Conservation (phyloP, 2,888 invertebrate genomes). For the Emmelina monodactyla region DNA sequence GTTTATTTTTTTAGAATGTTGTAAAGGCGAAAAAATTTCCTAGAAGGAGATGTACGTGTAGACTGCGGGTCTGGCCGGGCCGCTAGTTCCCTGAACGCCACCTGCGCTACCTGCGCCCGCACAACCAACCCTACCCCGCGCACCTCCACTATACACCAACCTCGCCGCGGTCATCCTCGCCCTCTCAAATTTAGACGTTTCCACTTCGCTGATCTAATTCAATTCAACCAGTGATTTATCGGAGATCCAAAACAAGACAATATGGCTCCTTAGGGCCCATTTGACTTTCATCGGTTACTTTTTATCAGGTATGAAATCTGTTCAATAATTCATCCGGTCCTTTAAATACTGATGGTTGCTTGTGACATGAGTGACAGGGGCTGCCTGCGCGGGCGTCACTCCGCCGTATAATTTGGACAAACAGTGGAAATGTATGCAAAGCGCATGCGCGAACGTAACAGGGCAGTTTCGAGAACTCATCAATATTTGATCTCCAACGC, state of each 20-base stretch:
- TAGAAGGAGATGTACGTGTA: too few species aligned
- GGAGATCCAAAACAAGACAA: background rate
- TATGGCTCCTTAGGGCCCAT: background rate
- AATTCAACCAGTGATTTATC: background rate
- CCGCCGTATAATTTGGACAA: slow-evolving; percentile 17
- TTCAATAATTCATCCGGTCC: background rate
- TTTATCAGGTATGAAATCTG: background rate
- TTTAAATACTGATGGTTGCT: slow-evolving; percentile 2
- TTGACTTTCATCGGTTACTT: background rate
- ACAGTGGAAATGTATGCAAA: slow-evolving; percentile 26
- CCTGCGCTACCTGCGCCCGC: too few species aligned
- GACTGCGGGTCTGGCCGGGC: too few species aligned
- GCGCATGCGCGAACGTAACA: slow-evolving; percentile 21
- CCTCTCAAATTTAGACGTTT: too few species aligned
- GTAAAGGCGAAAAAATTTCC: too few species aligned
- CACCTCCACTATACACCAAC: too few species aligned
- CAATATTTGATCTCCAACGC: slow-evolving; percentile 45
- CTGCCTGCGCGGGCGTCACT: slow-evolving; percentile 15
- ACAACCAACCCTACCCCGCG: too few species aligned
- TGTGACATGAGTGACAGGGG: slow-evolving; percentile 8
- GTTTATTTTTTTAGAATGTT: too few species aligned
- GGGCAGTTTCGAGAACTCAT: slow-evolving; percentile 33
- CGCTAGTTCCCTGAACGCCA: too few species aligned
- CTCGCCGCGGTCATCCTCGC: too few species aligned
- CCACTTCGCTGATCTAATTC: too few species aligned